A percentile compares a stretch with the other conserved stretches of the same genome.
These are phyloP conservation scores for Elgaria multicarinata DNA, from an alignment of 2,113 vertebrate genomes.

Conservation along the genomic window DNA sequence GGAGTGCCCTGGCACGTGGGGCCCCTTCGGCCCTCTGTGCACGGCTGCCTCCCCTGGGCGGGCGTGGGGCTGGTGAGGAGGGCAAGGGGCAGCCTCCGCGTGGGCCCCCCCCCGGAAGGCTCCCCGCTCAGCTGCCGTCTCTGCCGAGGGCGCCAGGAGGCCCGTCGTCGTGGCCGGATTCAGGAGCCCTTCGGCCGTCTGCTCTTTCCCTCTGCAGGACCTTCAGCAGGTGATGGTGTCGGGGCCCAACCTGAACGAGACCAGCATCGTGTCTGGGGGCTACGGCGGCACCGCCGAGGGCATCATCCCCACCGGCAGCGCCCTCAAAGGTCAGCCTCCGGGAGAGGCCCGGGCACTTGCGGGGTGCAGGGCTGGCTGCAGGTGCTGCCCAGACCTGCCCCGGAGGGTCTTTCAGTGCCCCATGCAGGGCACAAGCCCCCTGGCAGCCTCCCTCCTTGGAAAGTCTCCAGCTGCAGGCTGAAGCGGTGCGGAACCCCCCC, in stretches of 20 bases:
- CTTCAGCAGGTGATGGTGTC: constrained; percentile 99
- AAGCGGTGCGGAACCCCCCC: too few species aligned
- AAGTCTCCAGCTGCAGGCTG: too few species aligned
- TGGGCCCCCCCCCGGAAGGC: too few species aligned
- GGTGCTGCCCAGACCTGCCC: rapidly evolving
- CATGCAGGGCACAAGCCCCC: rapidly evolving
- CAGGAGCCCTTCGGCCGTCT: rapidly evolving
- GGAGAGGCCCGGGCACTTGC: rapidly evolving
- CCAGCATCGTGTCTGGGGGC: constrained; percentile 94
- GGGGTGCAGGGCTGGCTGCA: rapidly evolving
- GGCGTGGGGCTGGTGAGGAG: too few species aligned
- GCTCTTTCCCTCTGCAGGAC: constrained; percentile 75
- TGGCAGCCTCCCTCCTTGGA: neutral
- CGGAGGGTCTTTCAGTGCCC: neutral
- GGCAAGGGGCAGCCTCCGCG: neutral
- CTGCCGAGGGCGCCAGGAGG: neutral
- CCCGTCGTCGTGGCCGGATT: too few species aligned
- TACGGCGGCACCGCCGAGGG: constrained; percentile 94
- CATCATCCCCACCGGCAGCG: constrained; percentile 88
- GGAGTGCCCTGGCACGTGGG: neutral
- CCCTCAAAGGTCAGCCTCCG: constrained; percentile 82
- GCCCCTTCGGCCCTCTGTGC: neutral
- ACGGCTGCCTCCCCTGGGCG: too few species aligned
- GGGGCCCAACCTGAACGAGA: constrained; percentile 96
- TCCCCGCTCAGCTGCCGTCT: neutral